Base-by-base conservation (phyloP, 2,888 invertebrate species). In the Fragum sueziense region DNA sequence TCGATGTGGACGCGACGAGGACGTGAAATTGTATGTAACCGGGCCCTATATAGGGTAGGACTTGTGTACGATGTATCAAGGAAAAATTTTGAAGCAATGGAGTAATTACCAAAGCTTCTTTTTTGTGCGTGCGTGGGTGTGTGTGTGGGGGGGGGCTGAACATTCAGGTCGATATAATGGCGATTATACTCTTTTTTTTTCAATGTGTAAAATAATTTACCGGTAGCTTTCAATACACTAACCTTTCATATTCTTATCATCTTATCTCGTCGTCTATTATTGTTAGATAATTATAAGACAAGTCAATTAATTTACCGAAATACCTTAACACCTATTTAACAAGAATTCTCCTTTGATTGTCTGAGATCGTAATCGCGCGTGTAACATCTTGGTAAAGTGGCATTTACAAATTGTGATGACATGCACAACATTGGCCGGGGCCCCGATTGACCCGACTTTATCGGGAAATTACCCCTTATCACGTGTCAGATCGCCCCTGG, bases 381-480 rank as follows among this genome's bases (percentile, higher is more conserved):
- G 59, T 72, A 83, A 78, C 77, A 78, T 78, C 78, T 78, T 80
- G 67, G 37, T 41, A 68, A 41, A 75, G 65, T 70, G 76, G 73
- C 72, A 75, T 73, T 70, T 65, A 83, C 80, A 80, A 80, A 83
- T 78, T 83, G 47, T 75, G 67, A 57, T 75, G 80, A 80, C 80
- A 79, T 74, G 73, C 67, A 47, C 22, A n/a, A 31, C 62, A 33
- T 62, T 33, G 62, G 22, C 20, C 51, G 73, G 29, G n/a, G 20
- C 59, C 57, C 29, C 70, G 47, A 41, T 62, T 75, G n/a, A 25
- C 37, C 11, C 71, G 20, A 41, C 25, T 59, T 75, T 72, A 75
- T 72, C 75, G 61, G 25, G 57, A 17, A 59, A 62, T 79, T 73
- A 69, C 29, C 71, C 74, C 74, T 80, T 68, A 80, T 80, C 80